Percentiles rank a stretch among this genome's conserved stretches.
Conservation (phyloP, 92 coral and sea anemone species). For the Phenganax stokvisi region DNA sequence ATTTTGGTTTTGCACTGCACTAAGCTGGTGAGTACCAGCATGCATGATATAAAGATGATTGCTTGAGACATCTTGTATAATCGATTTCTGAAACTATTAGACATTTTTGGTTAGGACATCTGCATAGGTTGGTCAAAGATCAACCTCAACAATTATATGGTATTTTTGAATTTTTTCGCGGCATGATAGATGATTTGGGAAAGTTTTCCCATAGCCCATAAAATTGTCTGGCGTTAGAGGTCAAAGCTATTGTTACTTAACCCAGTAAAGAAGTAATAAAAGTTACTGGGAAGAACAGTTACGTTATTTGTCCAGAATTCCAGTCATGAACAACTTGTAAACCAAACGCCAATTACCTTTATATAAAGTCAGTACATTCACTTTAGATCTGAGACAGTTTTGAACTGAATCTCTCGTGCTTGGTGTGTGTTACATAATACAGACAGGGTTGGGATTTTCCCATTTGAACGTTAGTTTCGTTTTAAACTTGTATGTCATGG, state of each 20-base stretch:
- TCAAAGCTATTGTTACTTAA: background rate
- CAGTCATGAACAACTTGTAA: background rate
- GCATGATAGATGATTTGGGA: too few relatives aligned
- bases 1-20: background rate
- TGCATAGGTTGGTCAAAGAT: background rate
- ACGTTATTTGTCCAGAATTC: too few relatives aligned
- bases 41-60: background rate
- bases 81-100: background rate
- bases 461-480: background rate
- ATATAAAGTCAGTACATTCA: background rate
- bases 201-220: too few relatives aligned
- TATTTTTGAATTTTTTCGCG: background rate
- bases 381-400: background rate
- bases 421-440: background rate
- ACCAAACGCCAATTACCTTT: background rate
- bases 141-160: background rate
- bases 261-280: background rate
- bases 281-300: too few relatives aligned
- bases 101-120: background rate
- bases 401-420: constrained; percentile 3
- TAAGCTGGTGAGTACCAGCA: background rate
- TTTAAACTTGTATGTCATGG: background rate
- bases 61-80: constrained; percentile 5
- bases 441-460: background rate
- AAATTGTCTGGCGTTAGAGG: too few relatives aligned